phyloP scores from a whole-genome alignment of 2,797 vertebrate species.

The Poecilia picta region DNA sequence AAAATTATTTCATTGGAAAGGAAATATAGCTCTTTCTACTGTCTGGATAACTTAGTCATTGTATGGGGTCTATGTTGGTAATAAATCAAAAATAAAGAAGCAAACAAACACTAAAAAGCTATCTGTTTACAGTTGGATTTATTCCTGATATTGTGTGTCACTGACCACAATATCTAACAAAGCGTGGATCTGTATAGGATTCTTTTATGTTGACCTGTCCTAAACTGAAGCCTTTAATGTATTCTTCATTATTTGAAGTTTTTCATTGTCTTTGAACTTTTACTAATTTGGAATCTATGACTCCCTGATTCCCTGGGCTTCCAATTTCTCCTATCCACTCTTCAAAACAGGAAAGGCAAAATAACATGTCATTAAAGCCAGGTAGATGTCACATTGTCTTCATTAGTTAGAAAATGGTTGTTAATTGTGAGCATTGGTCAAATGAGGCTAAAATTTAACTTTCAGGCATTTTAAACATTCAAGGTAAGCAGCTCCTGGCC shows the following conservation, averaged over 20 bases:
- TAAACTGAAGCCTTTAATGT: neutral
- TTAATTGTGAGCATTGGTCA: neutral
- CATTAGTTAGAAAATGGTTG: neutral
- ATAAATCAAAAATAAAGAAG: neutral
- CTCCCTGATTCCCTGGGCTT: neutral
- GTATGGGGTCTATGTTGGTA: neutral
- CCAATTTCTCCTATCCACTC: neutral
- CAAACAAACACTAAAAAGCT: neutral
- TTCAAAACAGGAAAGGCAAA: neutral
- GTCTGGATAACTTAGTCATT: neutral
- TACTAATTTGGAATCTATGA: neutral
- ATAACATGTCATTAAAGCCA: neutral
- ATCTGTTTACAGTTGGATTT: neutral
- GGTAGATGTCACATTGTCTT: neutral
- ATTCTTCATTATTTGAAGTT: neutral
- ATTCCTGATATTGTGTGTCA: neutral
- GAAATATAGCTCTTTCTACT: neutral
- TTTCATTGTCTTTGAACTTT: neutral
- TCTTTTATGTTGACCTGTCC: neutral
- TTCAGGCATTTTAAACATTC: neutral
- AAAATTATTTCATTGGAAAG: neutral
- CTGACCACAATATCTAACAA: neutral
- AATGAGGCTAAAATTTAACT: neutral
- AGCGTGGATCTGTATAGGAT: neutral
- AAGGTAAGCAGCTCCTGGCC: neutral